Base-by-base conservation (phyloP, 2,888 invertebrate genomes). In the Halictus quadricinctus region DNA sequence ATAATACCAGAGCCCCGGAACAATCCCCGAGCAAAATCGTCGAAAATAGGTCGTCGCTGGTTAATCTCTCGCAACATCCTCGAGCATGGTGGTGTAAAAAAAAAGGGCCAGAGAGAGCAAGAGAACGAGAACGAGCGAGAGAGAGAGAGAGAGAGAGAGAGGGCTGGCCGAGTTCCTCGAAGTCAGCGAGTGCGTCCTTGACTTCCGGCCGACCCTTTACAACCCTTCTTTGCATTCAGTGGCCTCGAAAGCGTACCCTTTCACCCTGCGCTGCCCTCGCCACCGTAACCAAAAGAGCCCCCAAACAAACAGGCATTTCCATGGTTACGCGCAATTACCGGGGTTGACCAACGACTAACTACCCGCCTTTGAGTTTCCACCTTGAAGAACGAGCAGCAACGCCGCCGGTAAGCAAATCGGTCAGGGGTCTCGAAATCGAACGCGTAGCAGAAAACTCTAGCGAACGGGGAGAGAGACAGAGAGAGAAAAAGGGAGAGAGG, bases 231-330 rank as follows among this genome's bases (percentile, higher is more conserved):
- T 91, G 88, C 91, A 91, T 92, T 90, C 90, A 91, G 88, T 90
- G 91, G 91, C 88, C 90, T 87, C 90, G 87, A 88, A 88, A 91
- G 88, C 88, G 86, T 88, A 91, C 91, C 89, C 87, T 88, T 89
- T 86, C 88, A 88, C 89, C 89, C 88, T 66, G 87, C 81, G 84
- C 77, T 58, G 79, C 87, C 81, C 90, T 86, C 83, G 84, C 87
- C 84, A 79, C 83, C 76, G 82, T 83, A 84, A 88, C 89, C 90
- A 84, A 89, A 91, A 88, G 87, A 89, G 87, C 91, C 91, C 79
- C 92, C 93, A 92, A 93, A 92, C 91, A 92, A 93, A 93, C 93
- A 92, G 90, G 91, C 91, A 93, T 93, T 93, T 92, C 92, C 93
- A 93, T 93, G 93, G 92, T 91, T 92, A 92, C 92, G 93, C 92